Evolutionary conservation across 2,888 invertebrate species (phyloP).

Genomic region (Campoplex nolae): DNA sequence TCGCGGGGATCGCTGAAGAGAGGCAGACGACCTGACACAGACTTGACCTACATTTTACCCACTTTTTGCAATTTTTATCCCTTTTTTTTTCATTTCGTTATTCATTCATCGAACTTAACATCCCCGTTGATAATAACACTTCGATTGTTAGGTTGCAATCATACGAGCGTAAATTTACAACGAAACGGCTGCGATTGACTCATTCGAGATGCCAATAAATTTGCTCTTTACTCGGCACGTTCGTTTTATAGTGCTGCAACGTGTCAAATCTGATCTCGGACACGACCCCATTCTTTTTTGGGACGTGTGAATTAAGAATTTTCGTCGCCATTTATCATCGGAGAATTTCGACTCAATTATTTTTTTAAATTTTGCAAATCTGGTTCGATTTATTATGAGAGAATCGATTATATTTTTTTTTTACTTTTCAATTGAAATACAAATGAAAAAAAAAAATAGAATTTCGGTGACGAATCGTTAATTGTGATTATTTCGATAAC

Average conservation of each 20-base stretch:
- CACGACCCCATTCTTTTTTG: not conserved
- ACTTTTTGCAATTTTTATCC: slow-evolving; percentile 54
- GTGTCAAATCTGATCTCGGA: too few species aligned
- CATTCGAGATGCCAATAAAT: not conserved
- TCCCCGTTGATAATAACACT: slow-evolving; percentile 13
- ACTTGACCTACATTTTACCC: slow-evolving; percentile 57
- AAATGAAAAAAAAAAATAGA: too few species aligned
- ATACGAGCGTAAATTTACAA: not conserved
- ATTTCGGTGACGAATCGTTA: not conserved
- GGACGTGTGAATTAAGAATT: not conserved
- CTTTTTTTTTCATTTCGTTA: not conserved
- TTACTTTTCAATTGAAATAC: not conserved
- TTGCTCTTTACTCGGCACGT: not conserved
- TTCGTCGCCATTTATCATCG: not conserved
- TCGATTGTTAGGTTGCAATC: not conserved
- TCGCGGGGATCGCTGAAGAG: slow-evolving; percentile 28
- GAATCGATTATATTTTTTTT: not conserved
- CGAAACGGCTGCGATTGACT: not conserved
- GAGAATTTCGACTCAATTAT: not conserved
- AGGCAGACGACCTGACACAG: slow-evolving; percentile 49
- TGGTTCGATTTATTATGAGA: not conserved
- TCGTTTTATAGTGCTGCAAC: not conserved
- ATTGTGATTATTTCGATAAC: too few species aligned
- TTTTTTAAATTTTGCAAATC: not conserved
- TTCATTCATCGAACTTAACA: not conserved